phyloP scores from a whole-genome alignment of 2,888 invertebrate genomes.

The Kryphioiulus occultus region DNA sequence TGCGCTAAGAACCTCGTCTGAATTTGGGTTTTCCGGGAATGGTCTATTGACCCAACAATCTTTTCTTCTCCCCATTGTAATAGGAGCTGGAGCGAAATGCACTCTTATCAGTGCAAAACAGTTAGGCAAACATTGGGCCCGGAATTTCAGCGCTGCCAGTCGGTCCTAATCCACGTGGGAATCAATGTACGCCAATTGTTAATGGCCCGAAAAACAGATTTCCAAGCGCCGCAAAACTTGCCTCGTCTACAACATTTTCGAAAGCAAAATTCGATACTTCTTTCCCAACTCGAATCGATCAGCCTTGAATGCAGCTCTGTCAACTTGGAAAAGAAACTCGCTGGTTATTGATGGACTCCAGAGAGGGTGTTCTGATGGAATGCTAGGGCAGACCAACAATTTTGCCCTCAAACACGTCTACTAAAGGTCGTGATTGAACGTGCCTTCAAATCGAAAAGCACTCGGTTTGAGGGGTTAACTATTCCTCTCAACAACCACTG shows the following conservation, averaged over 20 bases:
- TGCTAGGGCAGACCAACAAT: too few relatives aligned
- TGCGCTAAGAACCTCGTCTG: background rate
- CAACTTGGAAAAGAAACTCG: background rate
- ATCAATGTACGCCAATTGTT: slow-evolving; percentile 19
- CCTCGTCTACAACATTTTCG: slow-evolving; percentile 12
- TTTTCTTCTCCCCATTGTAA: slow-evolving; percentile 24
- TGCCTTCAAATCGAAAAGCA: too few relatives aligned
- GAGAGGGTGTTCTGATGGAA: background rate
- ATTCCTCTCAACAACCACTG: too few relatives aligned
- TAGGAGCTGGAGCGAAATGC: slow-evolving; percentile 11
- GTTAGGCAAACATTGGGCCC: slow-evolving; percentile 7
- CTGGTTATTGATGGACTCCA: background rate
- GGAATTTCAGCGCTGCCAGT: slow-evolving; percentile 13
- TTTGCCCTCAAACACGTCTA: too few relatives aligned
- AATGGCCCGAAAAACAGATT: slow-evolving; percentile 35
- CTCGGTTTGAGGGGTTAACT: too few relatives aligned
- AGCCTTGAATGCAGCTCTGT: background rate
- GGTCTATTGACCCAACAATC: slow-evolving; percentile 31
- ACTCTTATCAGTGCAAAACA: slow-evolving; percentile 31
- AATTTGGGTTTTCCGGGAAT: background rate
- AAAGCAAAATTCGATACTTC: slow-evolving; percentile 4
- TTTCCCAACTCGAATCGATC: background rate
- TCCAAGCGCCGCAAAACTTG: background rate
- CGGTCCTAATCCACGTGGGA: slow-evolving; percentile 12
- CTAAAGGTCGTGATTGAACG: too few relatives aligned